Base-by-base conservation (phyloP, 2,888 invertebrate genomes). In the Parasteatoda lunata region DNA sequence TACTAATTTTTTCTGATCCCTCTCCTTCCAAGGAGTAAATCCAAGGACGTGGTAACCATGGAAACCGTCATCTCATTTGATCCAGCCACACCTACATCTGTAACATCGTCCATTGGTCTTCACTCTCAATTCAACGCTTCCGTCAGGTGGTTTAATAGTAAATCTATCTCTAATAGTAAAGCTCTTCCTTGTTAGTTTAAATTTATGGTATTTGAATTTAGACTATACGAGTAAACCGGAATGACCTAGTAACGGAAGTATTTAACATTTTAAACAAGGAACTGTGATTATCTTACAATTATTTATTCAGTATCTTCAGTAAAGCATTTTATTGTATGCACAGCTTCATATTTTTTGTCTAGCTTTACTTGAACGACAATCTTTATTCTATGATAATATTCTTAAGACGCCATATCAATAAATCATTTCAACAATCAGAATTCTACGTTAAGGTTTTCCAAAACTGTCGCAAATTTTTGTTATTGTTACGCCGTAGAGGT, bases 61-160 rank as follows among this genome's bases (percentile, higher is more conserved):
- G 77, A 9, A 83, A 83, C 77, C 77, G 30, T 54, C 68, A 81
- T 73, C 81, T 49, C 66, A 49, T 66, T 51, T 80, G 76, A 71
- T 83, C 83, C 71, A 11, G 65, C 77, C 77, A 71, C 83, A 83
- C 71, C 83, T 83, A 83, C 83, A 71, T 76, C 59, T 75, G 75
- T 66, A 49, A 52, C 66, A 68, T 76, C 70, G 8, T 13, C 49
- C 69, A 76, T 75, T 64, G 76, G 65, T 71, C 72, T 68, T 45
- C 83, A 83, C 48, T 83, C 77, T n/a, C 65, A 52, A 9, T 65
- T 71, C 9, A 7, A 30, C 13, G n/a, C 54, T 59, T 83, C 83
- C 48, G 70, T 77, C 83, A 83, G 83, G 83, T 77, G 83, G 82
- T 83, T 77, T 13, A 9, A 49, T 13, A 45, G 59, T 59, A 59